These are phyloP conservation scores for Oeneis ivallda DNA, from an alignment of 2,888 invertebrate species.

Conservation along the genomic window DNA sequence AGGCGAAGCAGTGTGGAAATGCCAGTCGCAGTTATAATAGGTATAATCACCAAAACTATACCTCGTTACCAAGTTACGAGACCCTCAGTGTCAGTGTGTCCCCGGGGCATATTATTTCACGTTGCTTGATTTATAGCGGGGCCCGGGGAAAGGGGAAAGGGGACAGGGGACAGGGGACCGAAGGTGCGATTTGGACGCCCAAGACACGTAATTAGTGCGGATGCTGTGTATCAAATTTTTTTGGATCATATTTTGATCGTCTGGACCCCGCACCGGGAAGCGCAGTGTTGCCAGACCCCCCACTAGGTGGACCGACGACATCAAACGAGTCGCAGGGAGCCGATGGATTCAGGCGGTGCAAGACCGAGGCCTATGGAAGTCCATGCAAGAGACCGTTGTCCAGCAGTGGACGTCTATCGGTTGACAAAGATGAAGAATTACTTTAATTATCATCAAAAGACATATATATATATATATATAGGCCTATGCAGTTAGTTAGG, in stretches of 20 bases:
- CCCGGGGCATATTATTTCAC: slow-evolving; percentile 69
- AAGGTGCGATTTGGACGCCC: slow-evolving; percentile 51
- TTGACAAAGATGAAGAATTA: no score
- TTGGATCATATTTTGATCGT: not conserved
- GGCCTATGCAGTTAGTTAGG: not conserved
- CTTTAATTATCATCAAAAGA: no score
- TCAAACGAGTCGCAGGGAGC: no score
- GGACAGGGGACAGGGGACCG: slow-evolving; percentile 38
- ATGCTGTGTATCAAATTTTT: slow-evolving; percentile 41
- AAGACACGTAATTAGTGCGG: slow-evolving; percentile 49
- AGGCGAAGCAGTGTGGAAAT: not conserved
- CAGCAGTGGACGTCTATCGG: no score
- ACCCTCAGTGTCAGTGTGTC: slow-evolving; percentile 64
- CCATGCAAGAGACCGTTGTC: no score
- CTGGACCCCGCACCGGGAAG: no score
- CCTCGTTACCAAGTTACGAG: slow-evolving; percentile 50
- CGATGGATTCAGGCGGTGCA: no score
- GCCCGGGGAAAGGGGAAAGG: slow-evolving; percentile 29
- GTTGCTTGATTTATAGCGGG: slow-evolving; percentile 66
- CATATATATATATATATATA: no score
- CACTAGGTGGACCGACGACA: no score
- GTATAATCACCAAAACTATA: slow-evolving; percentile 42
- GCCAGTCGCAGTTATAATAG: slow-evolving; percentile 27
- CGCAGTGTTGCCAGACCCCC: no score
- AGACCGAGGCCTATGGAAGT: no score